These are phyloP conservation scores for Fulica atra DNA, from an alignment of 2,113 vertebrate genomes.

Conservation along the genomic window DNA sequence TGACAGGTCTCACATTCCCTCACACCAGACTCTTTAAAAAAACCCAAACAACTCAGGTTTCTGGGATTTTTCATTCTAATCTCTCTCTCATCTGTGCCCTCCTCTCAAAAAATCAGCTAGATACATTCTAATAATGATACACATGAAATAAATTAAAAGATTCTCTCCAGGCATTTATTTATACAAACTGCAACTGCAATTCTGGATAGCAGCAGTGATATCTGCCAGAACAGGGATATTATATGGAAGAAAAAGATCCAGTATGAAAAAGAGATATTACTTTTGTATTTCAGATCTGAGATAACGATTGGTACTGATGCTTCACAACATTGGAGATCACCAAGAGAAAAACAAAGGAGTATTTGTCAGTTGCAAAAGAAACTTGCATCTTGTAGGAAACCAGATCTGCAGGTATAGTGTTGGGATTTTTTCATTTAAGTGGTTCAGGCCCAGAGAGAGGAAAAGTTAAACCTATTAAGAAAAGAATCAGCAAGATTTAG, in stretches of 20 bases:
- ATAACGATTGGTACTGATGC: fast-evolving
- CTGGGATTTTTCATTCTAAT: not conserved
- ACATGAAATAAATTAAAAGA: not conserved
- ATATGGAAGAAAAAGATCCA: not conserved
- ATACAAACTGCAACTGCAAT: not conserved
- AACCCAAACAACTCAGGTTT: not conserved
- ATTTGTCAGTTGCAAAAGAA: not conserved
- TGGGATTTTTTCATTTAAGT: not conserved
- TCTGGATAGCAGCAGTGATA: not conserved
- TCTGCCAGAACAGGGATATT: not conserved
- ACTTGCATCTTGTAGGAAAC: not conserved
- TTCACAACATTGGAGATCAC: not conserved
- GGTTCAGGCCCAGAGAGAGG: not conserved
- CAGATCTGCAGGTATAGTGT: not conserved
- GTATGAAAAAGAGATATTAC: not conserved
- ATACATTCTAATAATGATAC: not conserved
- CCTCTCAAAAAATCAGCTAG: not conserved
- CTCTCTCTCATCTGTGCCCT: not conserved
- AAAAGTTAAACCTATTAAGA: not conserved
- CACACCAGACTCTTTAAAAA: not conserved
- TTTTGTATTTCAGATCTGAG: not conserved
- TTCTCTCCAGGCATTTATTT: not conserved
- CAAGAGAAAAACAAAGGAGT: not conserved
- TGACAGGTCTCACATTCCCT: not conserved
- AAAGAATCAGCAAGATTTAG: not conserved